Conservation (phyloP, 1,140 invertebrate genomes). For the Elysia chlorotica region DNA sequence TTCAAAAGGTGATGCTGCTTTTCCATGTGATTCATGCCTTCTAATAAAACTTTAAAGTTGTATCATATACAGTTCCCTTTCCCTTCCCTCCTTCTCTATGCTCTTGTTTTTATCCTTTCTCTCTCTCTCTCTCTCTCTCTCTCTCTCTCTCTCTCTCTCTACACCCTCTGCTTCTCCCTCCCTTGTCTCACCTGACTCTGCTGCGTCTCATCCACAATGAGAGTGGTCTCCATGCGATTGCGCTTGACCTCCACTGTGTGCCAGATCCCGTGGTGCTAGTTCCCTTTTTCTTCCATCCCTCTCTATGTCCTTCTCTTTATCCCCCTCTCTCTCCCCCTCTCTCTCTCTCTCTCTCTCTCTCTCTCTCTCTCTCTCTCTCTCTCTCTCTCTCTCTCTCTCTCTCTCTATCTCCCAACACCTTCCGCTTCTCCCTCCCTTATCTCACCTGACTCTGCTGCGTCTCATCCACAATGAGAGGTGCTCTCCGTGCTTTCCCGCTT, state of each 20-base stretch:
- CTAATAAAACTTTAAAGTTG: too few relatives aligned
- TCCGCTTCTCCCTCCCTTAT: too few relatives aligned
- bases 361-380: too few relatives aligned
- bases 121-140: too few relatives aligned
- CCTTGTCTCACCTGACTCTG: conserved; percentile 30
- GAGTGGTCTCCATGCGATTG: conserved; percentile 46
- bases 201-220: conserved; percentile 43
- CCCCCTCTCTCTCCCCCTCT: conserved; percentile 31
- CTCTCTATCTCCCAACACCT: too few relatives aligned
- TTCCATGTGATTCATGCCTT: too few relatives aligned
- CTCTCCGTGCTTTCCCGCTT: not conserved
- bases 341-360: conserved; percentile 39
- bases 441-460: conserved; percentile 29
- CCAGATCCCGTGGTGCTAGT: conserved; percentile 49
- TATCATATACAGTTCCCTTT: too few relatives aligned
- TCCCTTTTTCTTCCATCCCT: conserved; percentile 29
- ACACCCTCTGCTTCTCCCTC: not conserved
- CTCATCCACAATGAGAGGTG: conserved; percentile 46
- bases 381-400: too few relatives aligned
- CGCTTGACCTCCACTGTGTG: conserved; percentile 48
- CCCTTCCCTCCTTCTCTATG: too few relatives aligned
- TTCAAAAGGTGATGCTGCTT: too few relatives aligned
- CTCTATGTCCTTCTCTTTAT: too few relatives aligned
- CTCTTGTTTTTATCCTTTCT: not conserved
- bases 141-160: too few relatives aligned